These are phyloP conservation scores for Epinephelus coioides DNA, from an alignment of 2,797 vertebrate species.

Conservation along the genomic window DNA sequence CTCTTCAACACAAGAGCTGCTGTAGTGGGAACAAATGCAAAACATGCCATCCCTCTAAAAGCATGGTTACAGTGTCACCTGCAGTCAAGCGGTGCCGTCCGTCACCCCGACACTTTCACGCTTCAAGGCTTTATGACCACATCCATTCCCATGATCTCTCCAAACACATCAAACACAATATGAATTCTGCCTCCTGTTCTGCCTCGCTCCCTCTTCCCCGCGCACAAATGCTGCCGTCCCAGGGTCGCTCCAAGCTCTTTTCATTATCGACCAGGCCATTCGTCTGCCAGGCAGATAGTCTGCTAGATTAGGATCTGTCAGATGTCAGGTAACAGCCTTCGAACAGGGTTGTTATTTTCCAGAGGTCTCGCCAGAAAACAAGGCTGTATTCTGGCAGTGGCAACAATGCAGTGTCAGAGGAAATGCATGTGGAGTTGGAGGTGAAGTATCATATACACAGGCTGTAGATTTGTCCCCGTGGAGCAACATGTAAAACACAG, in stretches of 20 bases:
- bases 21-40: constrained; percentile 34
- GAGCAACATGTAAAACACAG: constrained; percentile 22
- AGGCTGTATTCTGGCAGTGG: constrained; percentile 37
- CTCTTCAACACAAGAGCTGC: constrained; percentile 15
- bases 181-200: constrained; percentile 43
- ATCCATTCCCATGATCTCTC: constrained; percentile 61
- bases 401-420: constrained; percentile 39
- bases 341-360: constrained; percentile 52
- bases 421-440: constrained; percentile 33
- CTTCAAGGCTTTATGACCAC: constrained; percentile 53
- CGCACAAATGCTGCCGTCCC: constrained; percentile 42
- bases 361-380: constrained; percentile 41
- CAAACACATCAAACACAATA: constrained; percentile 69
- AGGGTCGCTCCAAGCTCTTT: constrained; percentile 58
- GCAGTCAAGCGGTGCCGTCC: constrained; percentile 48
- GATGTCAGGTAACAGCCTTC: constrained; percentile 61
- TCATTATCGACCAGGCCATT: constrained; percentile 67
- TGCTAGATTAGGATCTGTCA: constrained; percentile 72
- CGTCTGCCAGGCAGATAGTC: constrained; percentile 59
- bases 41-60: constrained; percentile 41
- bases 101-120: constrained; percentile 61
- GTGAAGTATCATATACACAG: constrained; percentile 37
- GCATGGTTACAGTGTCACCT: constrained; percentile 47
- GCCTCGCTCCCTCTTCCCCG: neutral
- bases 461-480: neutral